These are phyloP conservation scores for Nyctalus aviator DNA, from an alignment of 2,797 vertebrate species.

Conservation along the genomic window DNA sequence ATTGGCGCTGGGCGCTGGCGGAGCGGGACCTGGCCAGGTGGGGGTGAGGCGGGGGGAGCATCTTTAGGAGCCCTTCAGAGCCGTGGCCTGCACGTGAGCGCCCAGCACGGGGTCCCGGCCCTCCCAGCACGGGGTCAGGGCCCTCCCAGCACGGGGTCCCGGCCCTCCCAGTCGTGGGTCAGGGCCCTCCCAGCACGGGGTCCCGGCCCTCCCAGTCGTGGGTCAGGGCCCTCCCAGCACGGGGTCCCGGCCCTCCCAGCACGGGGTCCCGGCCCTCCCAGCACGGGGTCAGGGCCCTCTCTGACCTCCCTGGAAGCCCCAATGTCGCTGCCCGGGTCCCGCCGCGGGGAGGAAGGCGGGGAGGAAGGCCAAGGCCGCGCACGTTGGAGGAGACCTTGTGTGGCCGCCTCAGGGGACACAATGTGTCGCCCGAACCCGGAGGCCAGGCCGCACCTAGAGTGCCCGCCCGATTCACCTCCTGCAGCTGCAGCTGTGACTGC, in stretches of 20 bases:
- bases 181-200: background rate
- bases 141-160: background rate
- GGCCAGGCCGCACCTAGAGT: background rate
- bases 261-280: no score
- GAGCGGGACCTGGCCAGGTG: background rate
- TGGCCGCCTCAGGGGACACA: background rate
- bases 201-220: background rate
- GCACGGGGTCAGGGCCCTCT: background rate
- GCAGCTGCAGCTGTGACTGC: background rate
- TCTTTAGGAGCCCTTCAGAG: background rate
- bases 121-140: background rate
- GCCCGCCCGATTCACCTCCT: no score
- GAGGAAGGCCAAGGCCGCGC: background rate
- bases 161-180: background rate
- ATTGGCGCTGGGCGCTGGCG: no score
- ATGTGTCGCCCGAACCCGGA: fast-evolving
- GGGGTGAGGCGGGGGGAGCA: no score
- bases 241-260: background rate
- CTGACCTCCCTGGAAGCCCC: background rate
- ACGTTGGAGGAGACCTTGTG: background rate
- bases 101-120: background rate
- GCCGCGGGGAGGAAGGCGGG: background rate
- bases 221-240: no score
- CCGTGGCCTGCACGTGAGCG: fast-evolving
- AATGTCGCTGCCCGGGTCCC: fast-evolving